phyloP scores from a whole-genome alignment of 1,140 invertebrate species.

The Trypoxylus dichotomus region DNA sequence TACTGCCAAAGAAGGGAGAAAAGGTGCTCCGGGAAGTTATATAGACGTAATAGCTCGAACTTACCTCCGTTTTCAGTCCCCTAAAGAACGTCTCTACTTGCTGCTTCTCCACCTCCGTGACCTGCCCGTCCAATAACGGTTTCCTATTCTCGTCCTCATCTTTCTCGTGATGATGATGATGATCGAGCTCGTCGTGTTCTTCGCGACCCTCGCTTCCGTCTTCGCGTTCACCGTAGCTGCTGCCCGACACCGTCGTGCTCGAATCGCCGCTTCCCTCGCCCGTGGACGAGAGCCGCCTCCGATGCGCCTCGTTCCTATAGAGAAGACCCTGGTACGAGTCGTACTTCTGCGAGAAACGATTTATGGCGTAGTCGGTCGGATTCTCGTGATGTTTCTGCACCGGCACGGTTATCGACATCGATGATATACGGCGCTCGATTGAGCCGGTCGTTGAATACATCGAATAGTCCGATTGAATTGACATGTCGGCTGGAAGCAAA shows the following conservation, averaged over 20 bases:
- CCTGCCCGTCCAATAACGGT: conserved; percentile 46
- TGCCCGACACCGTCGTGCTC: conserved; percentile 57
- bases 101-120: conserved; percentile 71
- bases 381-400: conserved; percentile 36
- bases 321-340: conserved; percentile 49
- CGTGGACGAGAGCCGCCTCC: conserved; percentile 54
- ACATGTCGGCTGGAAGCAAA: not conserved
- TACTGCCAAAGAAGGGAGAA: too few relatives aligned
- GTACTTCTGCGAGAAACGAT: conserved; percentile 48
- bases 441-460: conserved; percentile 30
- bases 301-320: conserved; percentile 43
- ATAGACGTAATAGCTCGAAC: not conserved
- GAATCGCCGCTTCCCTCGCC: conserved; percentile 57
- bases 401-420: conserved; percentile 49
- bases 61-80: conserved; percentile 73
- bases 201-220: conserved; percentile 49
- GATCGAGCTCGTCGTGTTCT: conserved; percentile 48
- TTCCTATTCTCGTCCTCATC: conserved; percentile 46
- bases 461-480: conserved; percentile 23
- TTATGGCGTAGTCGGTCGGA: conserved; percentile 40
- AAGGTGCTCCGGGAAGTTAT: not conserved
- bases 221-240: conserved; percentile 54
- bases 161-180: conserved; percentile 19
- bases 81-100: conserved; percentile 81
- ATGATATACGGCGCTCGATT: conserved; percentile 45